These are phyloP conservation scores for Ceryle rudis DNA, from an alignment of 2,797 vertebrate species.

Conservation along the genomic window DNA sequence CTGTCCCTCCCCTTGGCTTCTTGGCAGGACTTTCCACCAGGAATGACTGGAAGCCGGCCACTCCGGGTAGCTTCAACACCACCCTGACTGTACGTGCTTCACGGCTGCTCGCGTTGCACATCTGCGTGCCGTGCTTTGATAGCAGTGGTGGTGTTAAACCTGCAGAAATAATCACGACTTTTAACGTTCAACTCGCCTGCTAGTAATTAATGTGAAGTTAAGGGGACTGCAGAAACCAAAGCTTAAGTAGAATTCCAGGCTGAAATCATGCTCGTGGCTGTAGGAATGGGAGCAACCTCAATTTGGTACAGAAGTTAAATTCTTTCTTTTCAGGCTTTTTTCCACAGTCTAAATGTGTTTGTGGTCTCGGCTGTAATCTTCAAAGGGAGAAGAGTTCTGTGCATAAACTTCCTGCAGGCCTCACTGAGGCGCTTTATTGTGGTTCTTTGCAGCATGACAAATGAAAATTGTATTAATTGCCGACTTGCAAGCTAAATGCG, in stretches of 20 bases:
- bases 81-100: accelerated
- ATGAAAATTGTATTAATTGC: neutral
- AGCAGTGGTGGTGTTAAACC: neutral
- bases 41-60: neutral
- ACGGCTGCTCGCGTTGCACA: accelerated
- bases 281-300: neutral
- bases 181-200: neutral
- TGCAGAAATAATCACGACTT: neutral
- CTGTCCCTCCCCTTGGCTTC: accelerated
- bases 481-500: neutral
- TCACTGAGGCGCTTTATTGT: neutral
- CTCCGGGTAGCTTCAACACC: neutral
- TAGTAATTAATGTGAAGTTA: neutral
- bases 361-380: neutral
- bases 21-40: neutral
- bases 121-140: accelerated
- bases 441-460: neutral
- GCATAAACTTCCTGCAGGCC: neutral
- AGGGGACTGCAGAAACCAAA: neutral
- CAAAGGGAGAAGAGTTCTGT: neutral
- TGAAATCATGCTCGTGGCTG: neutral
- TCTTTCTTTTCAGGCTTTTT: neutral
- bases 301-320: neutral
- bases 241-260: neutral
- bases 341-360: neutral